Evolutionary conservation across 1,140 invertebrate genomes (phyloP), one percentile per base, ranked within the genome.

Genomic region (Drosophila santomea): DNA sequence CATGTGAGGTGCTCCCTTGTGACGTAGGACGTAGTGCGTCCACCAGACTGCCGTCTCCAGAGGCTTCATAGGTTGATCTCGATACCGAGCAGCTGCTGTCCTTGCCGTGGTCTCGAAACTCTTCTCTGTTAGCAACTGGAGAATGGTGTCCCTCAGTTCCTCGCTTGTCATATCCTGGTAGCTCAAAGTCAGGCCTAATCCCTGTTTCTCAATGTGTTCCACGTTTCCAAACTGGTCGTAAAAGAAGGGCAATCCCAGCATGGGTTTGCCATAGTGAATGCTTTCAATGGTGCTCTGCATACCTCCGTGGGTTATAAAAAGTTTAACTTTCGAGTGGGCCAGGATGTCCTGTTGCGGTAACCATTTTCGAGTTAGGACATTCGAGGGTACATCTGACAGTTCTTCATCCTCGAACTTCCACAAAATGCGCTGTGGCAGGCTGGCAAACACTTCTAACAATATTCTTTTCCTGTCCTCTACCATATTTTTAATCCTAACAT

Each of bases 231-330:
- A 81, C n/a, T 90, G 85, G 66, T 0, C 85, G 32, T 47, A 68
- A 12, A 68, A 81, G 20, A 90, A 36, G 0, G 85, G 85, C 15
- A 90, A 11, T 14, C 85, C 77, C 17, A 90, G 45, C 58, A 82
- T 60, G 0, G 85, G 85, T 4, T 54, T 66, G 0, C 57, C 78
- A 48, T 47, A 32, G 38, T 88, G 73, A 14, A 94, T 79, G 0
- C 93, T 92, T 75, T 95, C 94, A 10, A 92, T 91, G 0, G 91
- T 78, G n/a, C 91, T 83, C 10, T 94, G 90, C 6, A 93, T 76
- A 0, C 94, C 95, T 28, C 94, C 94, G 56, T 95, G 94, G 11
- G 93, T 94, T 14, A 95, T 93, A 72, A 95, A 95, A 0, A 93
- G 58, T 45, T 90, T 92, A 0, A 92, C 82, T 15, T 93, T 92